Evolutionary conservation across 2,113 vertebrate species (phyloP), one percentile per base, ranked within the genome.

Genomic region (Poeciliopsis turrubarensis): DNA sequence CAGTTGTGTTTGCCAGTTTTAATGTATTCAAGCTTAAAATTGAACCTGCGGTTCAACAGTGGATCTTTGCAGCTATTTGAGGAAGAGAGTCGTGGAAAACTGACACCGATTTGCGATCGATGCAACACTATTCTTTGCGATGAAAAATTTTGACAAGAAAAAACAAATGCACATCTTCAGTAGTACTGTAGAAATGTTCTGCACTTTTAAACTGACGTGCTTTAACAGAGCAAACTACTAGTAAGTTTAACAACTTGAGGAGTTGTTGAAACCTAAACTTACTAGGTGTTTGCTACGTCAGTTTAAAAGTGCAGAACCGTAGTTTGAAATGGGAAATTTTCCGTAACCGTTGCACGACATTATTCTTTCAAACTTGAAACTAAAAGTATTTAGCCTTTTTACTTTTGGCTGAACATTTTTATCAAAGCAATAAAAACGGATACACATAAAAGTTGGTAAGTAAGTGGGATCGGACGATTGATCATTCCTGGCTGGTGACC

Each of bases 1-100:
- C 70, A 73, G 41, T 78, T 27, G 65, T 27, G 63, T 69, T 64
- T 32, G 66, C 30, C 67, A 26, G 31, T 41, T 72, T 27, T 12
- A 37, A 29, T 54, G 47, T 32, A 30, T 79, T 32, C 37, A 44
- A 31, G 44, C 60, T 75, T 30, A 70, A 3, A 67, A 67, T 26
- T 44, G 9, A 68, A 57, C 44, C 7, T 22, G 22, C 10, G 25
- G 10, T 25, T 57, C 8, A 57, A 57, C 51, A 25, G 15, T 19
- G 44, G 15, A 19, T 5, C 44, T 19, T 19, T 4, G 5, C 14
- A n/a, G 51, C 22, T 57, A n/a, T 57, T 10, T 57, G 25, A 57
- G 51, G 22, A n/a, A 57, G 7, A n/a, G 5, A 22, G 3, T 57
- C 22, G n/a, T 57, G 22, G 8, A 57, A 57, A n/a, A 57, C 51